These are phyloP conservation scores for Elephas maximus DNA, from an alignment of 2,113 vertebrate genomes.

Conservation along the genomic window DNA sequence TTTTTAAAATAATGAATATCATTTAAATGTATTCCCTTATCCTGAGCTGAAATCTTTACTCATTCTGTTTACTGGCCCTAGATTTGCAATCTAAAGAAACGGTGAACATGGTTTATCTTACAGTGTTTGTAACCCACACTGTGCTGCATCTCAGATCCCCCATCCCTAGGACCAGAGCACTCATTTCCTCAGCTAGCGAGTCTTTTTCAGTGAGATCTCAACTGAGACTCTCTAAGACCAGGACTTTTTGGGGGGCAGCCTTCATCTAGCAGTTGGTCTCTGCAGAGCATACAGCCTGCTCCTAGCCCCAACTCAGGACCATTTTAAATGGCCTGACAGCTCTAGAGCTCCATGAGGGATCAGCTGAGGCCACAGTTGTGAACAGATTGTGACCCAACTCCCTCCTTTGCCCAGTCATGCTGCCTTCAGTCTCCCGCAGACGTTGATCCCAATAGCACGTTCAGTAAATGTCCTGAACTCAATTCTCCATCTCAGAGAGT, in stretches of 20 bases:
- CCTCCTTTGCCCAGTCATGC: not conserved
- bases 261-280: not conserved
- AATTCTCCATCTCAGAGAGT: not conserved
- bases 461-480: not conserved
- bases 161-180: not conserved
- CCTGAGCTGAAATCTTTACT: not conserved
- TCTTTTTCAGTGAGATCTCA: not conserved
- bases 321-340: not conserved
- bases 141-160: accelerated
- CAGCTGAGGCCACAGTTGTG: not conserved
- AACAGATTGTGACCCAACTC: not conserved
- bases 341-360: not conserved
- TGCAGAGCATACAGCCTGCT: not conserved
- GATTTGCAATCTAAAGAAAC: not conserved
- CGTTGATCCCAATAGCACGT: not conserved
- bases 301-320: not conserved
- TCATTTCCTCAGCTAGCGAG: not conserved
- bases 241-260: not conserved
- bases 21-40: not conserved
- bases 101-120: not conserved
- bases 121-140: not conserved
- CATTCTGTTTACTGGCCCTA: not conserved
- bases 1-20: not conserved
- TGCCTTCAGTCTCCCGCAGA: not conserved
- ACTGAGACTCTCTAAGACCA: not conserved